A percentile compares a stretch with the other conserved stretches of the same genome.
These are phyloP conservation scores for Cnemophilus loriae DNA, from an alignment of 2,113 vertebrate genomes.

Conservation along the genomic window DNA sequence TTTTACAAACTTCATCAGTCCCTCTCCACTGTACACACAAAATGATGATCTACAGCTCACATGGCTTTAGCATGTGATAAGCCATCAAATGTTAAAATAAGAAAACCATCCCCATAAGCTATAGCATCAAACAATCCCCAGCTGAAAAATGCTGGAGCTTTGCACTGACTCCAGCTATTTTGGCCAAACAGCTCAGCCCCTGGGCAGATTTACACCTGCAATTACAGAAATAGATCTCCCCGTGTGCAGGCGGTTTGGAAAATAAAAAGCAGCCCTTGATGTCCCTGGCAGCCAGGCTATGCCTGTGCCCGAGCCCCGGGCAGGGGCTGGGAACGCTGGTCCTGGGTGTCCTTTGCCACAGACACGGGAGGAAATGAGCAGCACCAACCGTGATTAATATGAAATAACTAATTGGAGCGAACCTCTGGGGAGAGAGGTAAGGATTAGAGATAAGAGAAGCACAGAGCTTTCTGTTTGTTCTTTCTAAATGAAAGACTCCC, in stretches of 20 bases:
- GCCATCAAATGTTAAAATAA: neutral
- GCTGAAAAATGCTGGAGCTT: neutral
- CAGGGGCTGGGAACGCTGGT: neutral
- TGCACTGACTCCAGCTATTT: neutral
- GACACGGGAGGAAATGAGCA: neutral
- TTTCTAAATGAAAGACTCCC: constrained; percentile 30
- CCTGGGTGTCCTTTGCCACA: neutral
- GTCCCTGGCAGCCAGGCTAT: neutral
- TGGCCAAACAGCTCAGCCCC: neutral
- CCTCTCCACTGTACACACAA: neutral
- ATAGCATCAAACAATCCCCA: neutral
- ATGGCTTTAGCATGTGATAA: neutral
- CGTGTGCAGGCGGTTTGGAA: neutral
- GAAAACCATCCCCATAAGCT: neutral
- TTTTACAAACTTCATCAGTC: neutral
- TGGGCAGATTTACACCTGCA: neutral
- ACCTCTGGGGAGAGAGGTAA: constrained; percentile 16
- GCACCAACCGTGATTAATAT: constrained; percentile 15
- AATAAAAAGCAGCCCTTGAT: neutral
- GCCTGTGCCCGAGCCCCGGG: neutral
- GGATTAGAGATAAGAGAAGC: constrained; percentile 16
- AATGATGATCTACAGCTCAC: neutral
- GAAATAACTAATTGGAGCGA: constrained; percentile 57
- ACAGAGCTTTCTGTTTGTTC: constrained; percentile 60
- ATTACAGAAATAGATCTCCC: neutral